phyloP scores from a whole-genome alignment of 2,113 vertebrate species.

The Crocuta crocuta region DNA sequence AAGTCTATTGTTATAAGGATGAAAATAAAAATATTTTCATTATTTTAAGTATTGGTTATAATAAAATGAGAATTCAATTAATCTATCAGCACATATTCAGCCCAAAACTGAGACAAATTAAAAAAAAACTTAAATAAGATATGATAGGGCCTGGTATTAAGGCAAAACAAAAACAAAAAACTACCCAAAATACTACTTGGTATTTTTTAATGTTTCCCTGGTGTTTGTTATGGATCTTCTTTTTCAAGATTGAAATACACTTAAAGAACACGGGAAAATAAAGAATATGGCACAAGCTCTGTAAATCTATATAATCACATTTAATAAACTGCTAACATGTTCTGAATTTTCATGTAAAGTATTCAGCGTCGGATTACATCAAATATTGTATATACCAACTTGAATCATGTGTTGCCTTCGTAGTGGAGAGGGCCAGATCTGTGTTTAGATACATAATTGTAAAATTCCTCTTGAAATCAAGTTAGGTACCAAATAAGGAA shows the following conservation, averaged over 20 bases:
- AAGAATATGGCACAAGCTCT: neutral
- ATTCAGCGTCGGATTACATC: neutral
- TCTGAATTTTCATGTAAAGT: neutral
- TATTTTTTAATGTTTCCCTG: neutral
- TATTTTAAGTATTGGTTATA: neutral
- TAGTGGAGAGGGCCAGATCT: neutral
- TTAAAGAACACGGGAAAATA: neutral
- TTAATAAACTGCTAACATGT: neutral
- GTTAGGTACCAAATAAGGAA: neutral
- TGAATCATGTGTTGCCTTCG: neutral
- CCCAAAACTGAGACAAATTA: neutral
- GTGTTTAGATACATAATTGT: neutral
- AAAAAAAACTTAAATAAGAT: neutral
- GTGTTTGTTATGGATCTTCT: neutral
- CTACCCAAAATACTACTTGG: neutral
- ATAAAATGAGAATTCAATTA: neutral
- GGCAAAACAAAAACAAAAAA: neutral
- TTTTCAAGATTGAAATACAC: neutral
- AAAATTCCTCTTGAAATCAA: conserved; percentile 41
- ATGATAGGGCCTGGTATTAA: neutral
- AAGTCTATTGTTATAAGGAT: neutral
- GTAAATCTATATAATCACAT: neutral
- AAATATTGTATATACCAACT: neutral
- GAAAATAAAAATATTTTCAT: neutral
- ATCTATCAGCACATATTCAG: neutral